phyloP scores from a whole-genome alignment of 1,140 invertebrate species.

The Listronotus oregonensis region DNA sequence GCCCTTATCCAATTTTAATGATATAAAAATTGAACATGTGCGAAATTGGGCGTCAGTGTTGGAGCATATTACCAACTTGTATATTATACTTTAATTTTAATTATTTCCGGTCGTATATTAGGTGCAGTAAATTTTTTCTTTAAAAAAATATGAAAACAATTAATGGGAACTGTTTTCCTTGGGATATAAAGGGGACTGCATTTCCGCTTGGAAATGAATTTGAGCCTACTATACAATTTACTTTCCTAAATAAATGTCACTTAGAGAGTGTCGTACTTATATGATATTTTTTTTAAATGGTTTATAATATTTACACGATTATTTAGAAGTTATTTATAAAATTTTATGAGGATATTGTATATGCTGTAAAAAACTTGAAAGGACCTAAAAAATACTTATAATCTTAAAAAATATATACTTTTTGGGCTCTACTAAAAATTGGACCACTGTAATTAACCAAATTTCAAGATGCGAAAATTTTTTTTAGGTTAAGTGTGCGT shows the following conservation, averaged over 20 bases:
- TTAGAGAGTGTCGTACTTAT: no score
- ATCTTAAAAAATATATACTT: no score
- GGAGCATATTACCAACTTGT: background rate
- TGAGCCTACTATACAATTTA: background rate
- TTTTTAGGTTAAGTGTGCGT: no score
- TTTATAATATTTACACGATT: no score
- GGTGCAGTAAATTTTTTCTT: constrained; percentile 12
- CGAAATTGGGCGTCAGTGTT: background rate
- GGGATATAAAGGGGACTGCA: background rate
- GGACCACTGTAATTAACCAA: no score
- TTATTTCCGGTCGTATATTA: constrained; percentile 13
- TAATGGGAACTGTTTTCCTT: constrained; percentile 19
- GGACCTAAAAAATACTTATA: no score
- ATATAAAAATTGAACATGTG: background rate
- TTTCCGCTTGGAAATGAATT: background rate
- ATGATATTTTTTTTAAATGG: no score
- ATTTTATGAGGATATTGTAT: background rate
- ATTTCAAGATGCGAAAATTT: no score
- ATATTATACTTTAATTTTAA: constrained; percentile 8
- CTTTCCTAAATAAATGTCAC: no score
- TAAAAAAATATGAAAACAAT: constrained; percentile 19
- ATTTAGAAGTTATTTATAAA: no score
- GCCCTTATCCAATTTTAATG: no score
- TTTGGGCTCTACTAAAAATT: no score
- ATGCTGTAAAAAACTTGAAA: background rate